Percentiles rank a stretch among this genome's conserved stretches.
Conservation (phyloP, 2,113 vertebrate species). For the Balaeniceps rex region DNA sequence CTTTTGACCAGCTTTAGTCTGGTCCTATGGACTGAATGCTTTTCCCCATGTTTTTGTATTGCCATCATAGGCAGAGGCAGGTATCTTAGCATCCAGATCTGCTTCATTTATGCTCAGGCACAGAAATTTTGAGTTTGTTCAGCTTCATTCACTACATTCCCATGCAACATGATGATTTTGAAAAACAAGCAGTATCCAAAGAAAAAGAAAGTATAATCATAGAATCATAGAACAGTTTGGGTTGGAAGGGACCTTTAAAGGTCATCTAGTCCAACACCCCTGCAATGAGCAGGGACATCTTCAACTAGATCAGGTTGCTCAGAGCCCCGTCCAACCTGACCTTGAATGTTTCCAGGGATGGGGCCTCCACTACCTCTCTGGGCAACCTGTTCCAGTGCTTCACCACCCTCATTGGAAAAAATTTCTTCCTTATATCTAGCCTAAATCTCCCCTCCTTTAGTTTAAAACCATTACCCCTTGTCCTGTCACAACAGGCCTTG, state of each 20-base stretch:
- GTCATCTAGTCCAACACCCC: not conserved
- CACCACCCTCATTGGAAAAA: not conserved
- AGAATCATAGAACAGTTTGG: not conserved
- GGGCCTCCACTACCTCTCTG: not conserved
- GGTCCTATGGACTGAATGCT: not conserved
- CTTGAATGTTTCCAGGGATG: not conserved
- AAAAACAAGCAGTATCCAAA: not conserved
- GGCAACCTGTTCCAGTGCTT: not conserved
- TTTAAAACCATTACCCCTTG: not conserved
- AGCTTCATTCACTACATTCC: not conserved
- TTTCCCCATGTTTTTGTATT: not conserved
- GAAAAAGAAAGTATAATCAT: not conserved
- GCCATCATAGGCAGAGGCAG: not conserved
- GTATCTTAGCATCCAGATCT: not conserved
- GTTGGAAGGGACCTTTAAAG: not conserved
- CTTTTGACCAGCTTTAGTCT: not conserved
- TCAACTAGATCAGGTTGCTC: not conserved
- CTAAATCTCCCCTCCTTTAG: not conserved
- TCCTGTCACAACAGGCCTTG: not conserved
- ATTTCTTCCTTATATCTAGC: not conserved
- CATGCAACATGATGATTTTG: not conserved
- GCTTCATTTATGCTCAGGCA: not conserved
- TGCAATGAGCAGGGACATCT: not conserved
- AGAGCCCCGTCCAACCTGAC: not conserved
- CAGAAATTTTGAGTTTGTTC: not conserved